A percentile compares a stretch with the other conserved stretches of the same genome.
phyloP scores from a whole-genome alignment of 2,888 invertebrate species.

The Heliconius cydno region DNA sequence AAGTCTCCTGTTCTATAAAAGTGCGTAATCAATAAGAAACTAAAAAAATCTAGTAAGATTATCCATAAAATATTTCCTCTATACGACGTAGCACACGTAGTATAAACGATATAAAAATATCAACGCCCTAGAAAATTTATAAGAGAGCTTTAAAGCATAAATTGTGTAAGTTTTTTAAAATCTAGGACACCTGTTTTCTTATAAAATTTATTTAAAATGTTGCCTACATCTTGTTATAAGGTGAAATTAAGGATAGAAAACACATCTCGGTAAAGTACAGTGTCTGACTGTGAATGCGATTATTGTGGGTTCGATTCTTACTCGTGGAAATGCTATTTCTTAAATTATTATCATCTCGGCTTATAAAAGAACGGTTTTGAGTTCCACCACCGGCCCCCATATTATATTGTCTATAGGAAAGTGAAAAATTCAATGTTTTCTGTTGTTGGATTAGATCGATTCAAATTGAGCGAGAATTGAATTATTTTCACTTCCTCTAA shows the following conservation, averaged over 20 bases:
- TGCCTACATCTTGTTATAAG: not conserved
- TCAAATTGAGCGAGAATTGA: no score
- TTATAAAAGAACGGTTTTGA: no score
- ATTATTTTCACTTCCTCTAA: no score
- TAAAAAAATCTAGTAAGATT: no score
- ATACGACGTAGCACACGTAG: not conserved
- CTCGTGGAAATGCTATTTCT: not conserved
- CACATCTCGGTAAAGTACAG: not conserved
- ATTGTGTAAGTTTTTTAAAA: constrained; percentile 12
- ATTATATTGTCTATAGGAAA: no score
- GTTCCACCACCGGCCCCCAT: no score
- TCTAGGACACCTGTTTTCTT: constrained; percentile 17
- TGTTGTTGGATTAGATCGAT: no score
- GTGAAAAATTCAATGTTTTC: no score
- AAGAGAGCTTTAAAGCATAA: constrained; percentile 13
- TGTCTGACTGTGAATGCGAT: not conserved
- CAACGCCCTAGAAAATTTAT: constrained; percentile 9
- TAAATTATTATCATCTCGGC: no score
- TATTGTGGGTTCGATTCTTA: not conserved
- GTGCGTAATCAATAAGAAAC: no score
- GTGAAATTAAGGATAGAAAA: not conserved
- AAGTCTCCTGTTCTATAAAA: no score
- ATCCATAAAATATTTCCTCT: no score
- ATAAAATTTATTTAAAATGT: constrained; percentile 7
- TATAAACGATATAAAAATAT: constrained; percentile 8